Percentiles rank a stretch among this genome's conserved stretches.
Evolutionary conservation across 2,113 vertebrate species (phyloP).

Genomic region (Tapirus terrestris): DNA sequence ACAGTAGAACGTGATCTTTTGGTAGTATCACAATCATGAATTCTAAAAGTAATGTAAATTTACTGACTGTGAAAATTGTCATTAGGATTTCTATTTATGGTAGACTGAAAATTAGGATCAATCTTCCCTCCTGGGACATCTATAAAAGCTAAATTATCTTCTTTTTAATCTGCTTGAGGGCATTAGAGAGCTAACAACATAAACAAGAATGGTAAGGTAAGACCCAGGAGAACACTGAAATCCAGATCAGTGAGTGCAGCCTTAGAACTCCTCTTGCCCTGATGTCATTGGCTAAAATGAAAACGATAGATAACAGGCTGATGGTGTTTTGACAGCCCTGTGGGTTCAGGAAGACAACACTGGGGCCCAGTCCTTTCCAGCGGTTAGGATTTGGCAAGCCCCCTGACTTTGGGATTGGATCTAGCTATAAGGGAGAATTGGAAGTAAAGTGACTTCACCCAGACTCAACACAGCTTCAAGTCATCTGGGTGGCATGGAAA

Average conservation of each 20-base stretch:
- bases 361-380: no score
- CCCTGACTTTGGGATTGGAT: not conserved
- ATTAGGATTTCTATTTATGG: not conserved
- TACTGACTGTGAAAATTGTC: not conserved
- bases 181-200: not conserved
- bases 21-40: not conserved
- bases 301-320: not conserved
- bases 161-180: not conserved
- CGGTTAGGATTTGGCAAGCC: not conserved
- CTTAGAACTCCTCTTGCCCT: not conserved
- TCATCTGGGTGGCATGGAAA: not conserved
- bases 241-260: accelerated
- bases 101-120: not conserved
- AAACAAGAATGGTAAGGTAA: not conserved
- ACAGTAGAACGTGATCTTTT: not conserved
- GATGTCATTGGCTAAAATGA: not conserved
- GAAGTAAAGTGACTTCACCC: not conserved
- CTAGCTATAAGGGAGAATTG: not conserved
- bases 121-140: not conserved
- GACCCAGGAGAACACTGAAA: not conserved
- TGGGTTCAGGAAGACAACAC: not conserved
- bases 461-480: not conserved
- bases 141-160: not conserved
- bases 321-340: not conserved
- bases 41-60: not conserved